A percentile compares a stretch with the other conserved stretches of the same genome.
phyloP scores from a whole-genome alignment of 2,113 vertebrate genomes.

The Lasiurus cinereus region DNA sequence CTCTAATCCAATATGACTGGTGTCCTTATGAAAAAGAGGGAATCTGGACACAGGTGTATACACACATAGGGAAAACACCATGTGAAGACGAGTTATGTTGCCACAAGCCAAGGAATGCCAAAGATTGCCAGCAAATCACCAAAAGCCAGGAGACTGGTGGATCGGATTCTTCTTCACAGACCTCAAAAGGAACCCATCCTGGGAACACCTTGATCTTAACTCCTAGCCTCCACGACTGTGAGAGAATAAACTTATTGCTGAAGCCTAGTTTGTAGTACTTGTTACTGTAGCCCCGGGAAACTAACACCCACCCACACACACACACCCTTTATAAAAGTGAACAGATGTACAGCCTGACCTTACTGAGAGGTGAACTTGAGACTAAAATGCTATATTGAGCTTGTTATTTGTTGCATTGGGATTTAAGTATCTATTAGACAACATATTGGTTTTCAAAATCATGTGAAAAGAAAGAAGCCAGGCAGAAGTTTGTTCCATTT shows the following conservation, averaged over 20 bases:
- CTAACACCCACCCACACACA: accelerated
- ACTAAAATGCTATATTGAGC: not conserved
- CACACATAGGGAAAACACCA: not conserved
- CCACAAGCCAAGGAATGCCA: not conserved
- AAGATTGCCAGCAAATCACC: not conserved
- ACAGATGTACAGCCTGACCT: not conserved
- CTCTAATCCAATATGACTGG: not conserved
- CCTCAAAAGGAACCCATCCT: not conserved
- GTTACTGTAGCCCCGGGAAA: not conserved
- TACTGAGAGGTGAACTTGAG: not conserved
- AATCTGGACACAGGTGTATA: not conserved
- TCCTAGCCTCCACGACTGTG: not conserved
- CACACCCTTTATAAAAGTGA: not conserved
- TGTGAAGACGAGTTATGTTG: not conserved
- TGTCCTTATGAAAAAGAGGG: not conserved
- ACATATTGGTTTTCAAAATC: constrained; percentile 46
- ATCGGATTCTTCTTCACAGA: not conserved
- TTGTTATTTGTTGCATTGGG: not conserved
- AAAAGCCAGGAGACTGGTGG: not conserved
- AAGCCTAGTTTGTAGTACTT: not conserved
- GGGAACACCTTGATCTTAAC: not conserved
- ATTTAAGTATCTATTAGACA: constrained; percentile 35
- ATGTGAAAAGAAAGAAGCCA: not conserved
- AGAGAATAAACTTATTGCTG: not conserved
- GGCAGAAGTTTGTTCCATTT: not conserved